These are phyloP conservation scores for Lampropteryx suffumata DNA, from an alignment of 2,888 invertebrate species.

Conservation along the genomic window DNA sequence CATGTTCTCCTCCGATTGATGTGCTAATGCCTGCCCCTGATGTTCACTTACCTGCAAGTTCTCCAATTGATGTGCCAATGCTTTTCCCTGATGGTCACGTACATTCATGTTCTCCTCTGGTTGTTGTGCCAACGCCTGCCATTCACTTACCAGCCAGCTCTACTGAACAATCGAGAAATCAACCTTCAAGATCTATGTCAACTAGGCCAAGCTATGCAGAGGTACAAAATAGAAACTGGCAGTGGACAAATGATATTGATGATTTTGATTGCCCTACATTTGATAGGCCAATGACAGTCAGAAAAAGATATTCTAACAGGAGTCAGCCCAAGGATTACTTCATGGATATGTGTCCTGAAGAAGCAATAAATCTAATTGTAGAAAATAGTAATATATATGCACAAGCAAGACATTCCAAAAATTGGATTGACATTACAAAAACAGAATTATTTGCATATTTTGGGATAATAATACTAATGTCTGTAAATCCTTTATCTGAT, in stretches of 20 bases:
- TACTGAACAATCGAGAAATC: neutral
- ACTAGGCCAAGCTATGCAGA: neutral
- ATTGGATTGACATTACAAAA: conserved; percentile 6
- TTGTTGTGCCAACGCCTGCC: neutral
- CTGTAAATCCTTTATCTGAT: conserved; percentile 3
- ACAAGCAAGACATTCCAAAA: neutral
- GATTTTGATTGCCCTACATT: neutral
- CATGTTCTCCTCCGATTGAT: too few species aligned
- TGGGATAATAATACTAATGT: conserved; percentile 7
- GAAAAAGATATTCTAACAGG: neutral
- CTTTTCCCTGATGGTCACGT: neutral
- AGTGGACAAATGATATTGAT: neutral
- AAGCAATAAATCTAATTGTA: neutral
- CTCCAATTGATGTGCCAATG: neutral
- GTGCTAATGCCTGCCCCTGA: too few species aligned
- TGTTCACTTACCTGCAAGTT: too few species aligned
- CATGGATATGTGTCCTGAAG: neutral
- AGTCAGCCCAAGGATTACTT: neutral
- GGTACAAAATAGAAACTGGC: neutral
- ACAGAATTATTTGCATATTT: conserved; percentile 3
- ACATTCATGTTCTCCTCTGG: neutral
- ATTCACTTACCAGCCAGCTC: neutral
- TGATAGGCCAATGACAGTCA: neutral
- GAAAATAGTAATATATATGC: conserved; percentile 9
- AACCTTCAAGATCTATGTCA: neutral